Base-by-base conservation (phyloP, 2,888 invertebrate species). In the Arge pagana region DNA sequence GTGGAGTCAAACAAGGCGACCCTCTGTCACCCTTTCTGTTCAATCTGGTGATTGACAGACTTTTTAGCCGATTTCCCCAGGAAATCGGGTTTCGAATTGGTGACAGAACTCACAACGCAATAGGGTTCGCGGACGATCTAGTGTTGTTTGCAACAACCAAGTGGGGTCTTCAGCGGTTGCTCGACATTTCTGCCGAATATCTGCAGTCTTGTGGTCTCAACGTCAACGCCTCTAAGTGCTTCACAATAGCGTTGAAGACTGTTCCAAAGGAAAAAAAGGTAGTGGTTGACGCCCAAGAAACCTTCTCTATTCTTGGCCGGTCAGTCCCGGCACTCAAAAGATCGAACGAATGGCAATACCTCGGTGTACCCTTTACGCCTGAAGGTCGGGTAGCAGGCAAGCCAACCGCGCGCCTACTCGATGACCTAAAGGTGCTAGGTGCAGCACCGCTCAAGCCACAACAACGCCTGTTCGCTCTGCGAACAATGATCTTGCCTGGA, bases 61-160 rank as follows among this genome's bases (percentile, higher is more conserved):
- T 35, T 7, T 16, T 35, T n/a, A n/a, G n/a, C n/a, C n/a, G n/a
- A n/a, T n/a, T 58, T 16, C 52, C 52, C 10, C n/a, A 3, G 3
- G 53, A 50, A 43, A 10, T 21, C 60, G 66, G 36, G 56, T 60
- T n/a, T n/a, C n/a, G n/a, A n/a, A n/a, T n/a, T n/a, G n/a, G n/a
- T 18, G 24, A 24, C 15, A 42, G 43, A 4, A 37, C 49, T 4
- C 50, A 73, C 53, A 65, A 68, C 2, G 61, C 64, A n/a, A 54
- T 74, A 28, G 71, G 71, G 26, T 76, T 70, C 54, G 77, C 77
- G 1, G 77, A 78, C 30, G 76, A 77, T 59, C 42, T 73, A 1
- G 52, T 71, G 21, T 57, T 77, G 8, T 26, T 71, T 4, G 58
- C 70, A 13, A 61, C 68, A 1, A 65, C 73, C 8, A 66, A 58